Evolutionary conservation across 2,797 vertebrate genomes (phyloP).

Genomic region (Argentina silus): DNA sequence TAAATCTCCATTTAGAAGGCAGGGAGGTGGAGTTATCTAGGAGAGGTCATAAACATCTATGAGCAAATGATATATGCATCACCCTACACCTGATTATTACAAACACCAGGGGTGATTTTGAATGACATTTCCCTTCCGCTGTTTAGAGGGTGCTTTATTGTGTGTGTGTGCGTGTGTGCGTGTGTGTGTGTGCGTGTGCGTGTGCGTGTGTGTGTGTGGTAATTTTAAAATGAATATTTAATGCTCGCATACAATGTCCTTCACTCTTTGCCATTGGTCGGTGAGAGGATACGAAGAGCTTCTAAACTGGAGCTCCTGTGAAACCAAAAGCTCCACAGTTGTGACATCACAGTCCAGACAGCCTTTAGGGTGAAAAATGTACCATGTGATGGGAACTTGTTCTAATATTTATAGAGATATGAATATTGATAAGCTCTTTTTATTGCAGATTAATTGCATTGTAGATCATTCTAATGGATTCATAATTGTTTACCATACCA

Average conservation of each 20-base stretch:
- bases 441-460: neutral
- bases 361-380: neutral
- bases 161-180: constrained; percentile 3
- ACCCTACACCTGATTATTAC: constrained; percentile 1
- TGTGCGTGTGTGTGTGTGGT: neutral
- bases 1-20: constrained; percentile 33
- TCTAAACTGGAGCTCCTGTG: neutral
- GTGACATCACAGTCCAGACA: neutral
- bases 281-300: neutral
- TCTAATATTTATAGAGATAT: constrained; percentile 1
- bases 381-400: neutral
- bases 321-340: neutral
- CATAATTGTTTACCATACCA: constrained; percentile 5
- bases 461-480: neutral
- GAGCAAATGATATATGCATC: neutral
- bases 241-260: neutral
- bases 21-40: constrained; percentile 26
- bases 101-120: neutral
- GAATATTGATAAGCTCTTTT: neutral
- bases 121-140: constrained; percentile 20
- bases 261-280: neutral
- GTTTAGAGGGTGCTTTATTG: neutral
- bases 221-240: neutral
- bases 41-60: neutral
- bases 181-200: constrained; percentile 12